Base-by-base conservation (phyloP, 2,888 invertebrate species). In the Thera britannica region DNA sequence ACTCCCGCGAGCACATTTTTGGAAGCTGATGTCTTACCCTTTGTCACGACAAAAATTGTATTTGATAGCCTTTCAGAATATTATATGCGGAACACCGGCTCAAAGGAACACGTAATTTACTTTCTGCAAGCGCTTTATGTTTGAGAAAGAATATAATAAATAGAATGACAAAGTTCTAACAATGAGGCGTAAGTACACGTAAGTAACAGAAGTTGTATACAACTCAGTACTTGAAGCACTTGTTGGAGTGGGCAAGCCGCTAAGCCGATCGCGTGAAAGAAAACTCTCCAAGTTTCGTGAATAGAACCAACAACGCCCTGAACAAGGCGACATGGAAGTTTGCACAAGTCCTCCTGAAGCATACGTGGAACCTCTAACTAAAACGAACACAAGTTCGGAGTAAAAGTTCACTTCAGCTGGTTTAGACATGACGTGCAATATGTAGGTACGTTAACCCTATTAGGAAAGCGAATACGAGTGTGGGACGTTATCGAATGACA, bases 201-300 rank as follows among this genome's bases (percentile, higher is more conserved):
- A 78, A 79, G 83, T 79, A 84, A 82, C 75, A 79, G 76, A 87
- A 89, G 80, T 88, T 83, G 72, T 75, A 74, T 78, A 77, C 74
- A 84, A 86, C 84, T 84, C 80, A 76, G 80, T 82, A 82, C 86
- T 90, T 84, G 83, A 89, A 89, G 83, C 87, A 86, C 88, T 88
- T 86, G 79, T 72, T 80, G 85, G 82, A 80, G 82, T 80, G 83
- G 83, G 84, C 87, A 85, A 89, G 89, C 87, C 88, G 85, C 87
- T 92, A 92, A 92, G 91, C 88, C 90, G 90, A 87, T 90, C 88
- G 85, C 78, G 85, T 77, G 86, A 87, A 89, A 86, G 90, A 89
- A 90, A 83, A 75, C 81, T 82, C 83, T 77, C 79, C 72, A 86
- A 91, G 79, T 89, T 88, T 81, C 75, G 74, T 86, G 87, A 91